phyloP scores from a whole-genome alignment of 2,797 vertebrate genomes.

The Somateria mollissima region DNA sequence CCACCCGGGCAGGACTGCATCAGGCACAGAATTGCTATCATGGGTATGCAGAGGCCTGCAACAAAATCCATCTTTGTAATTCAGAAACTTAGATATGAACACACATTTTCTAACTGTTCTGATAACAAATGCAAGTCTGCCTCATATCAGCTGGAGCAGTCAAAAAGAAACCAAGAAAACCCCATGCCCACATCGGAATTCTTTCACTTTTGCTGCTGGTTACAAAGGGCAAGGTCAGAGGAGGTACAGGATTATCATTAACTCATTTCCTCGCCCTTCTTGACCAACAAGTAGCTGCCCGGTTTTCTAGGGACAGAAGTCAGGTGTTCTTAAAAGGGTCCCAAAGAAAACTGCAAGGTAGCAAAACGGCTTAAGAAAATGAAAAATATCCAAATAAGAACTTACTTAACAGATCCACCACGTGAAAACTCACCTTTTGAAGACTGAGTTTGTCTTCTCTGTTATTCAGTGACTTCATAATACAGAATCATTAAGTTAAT shows the following conservation, averaged over 20 bases:
- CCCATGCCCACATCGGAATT: neutral
- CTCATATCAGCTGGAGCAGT: neutral
- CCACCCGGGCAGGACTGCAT: neutral
- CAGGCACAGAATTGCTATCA: accelerated
- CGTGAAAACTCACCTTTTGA: neutral
- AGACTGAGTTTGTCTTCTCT: neutral
- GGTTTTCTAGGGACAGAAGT: neutral
- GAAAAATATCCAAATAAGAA: neutral
- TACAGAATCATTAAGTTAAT: neutral
- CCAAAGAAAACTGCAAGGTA: neutral
- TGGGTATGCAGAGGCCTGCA: neutral
- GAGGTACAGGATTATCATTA: neutral
- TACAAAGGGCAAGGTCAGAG: neutral
- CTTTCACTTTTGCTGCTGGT: neutral
- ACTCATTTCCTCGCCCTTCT: neutral
- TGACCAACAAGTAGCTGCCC: neutral
- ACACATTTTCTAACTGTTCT: neutral
- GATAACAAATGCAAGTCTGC: neutral
- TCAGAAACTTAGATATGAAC: neutral
- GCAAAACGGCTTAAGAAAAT: neutral
- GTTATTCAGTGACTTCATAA: accelerated
- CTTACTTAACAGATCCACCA: neutral
- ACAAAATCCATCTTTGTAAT: neutral
- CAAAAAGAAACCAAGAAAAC: neutral
- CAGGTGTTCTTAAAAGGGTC: neutral